Conservation (phyloP, 2,113 vertebrate genomes). For the Ranitomeya imitator region DNA sequence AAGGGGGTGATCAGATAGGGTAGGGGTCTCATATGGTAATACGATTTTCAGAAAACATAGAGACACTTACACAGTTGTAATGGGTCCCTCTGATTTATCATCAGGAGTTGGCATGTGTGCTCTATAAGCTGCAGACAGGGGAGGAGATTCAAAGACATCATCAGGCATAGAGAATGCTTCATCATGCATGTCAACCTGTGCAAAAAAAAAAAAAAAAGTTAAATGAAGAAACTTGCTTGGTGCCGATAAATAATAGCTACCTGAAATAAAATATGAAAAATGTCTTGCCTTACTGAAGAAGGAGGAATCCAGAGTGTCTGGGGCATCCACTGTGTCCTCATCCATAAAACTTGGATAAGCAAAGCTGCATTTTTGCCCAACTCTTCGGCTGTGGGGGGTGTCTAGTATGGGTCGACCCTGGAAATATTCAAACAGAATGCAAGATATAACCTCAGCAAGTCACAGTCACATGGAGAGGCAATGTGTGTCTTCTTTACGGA, state of each 20-base stretch:
- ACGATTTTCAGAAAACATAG: neutral
- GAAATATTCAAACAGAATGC: neutral
- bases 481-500: neutral
- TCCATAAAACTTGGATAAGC: constrained; percentile 86
- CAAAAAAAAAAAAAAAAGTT: neutral
- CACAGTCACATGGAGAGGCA: neutral
- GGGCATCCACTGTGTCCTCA: constrained; percentile 84
- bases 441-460: neutral
- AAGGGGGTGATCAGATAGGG: neutral
- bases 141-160: constrained; percentile 94
- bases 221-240: too few relatives aligned
- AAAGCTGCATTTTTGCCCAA: constrained; percentile 83
- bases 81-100: neutral
- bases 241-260: neutral
- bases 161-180: constrained; percentile 90
- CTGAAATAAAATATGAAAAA: neutral
- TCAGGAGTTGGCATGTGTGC: constrained; percentile 55
- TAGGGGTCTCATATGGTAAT: neutral
- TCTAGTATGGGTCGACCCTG: constrained; percentile 86
- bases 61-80: constrained; percentile 14
- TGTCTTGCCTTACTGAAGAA: constrained; percentile 94
- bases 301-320: constrained; percentile 81
- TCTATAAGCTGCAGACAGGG: constrained; percentile 78
- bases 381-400: constrained; percentile 69
- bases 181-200: constrained; percentile 79